Evolutionary conservation across 2,797 vertebrate genomes (phyloP), one percentile per base, ranked within the genome.

Genomic region (Pseudocheirus occidentalis): DNA sequence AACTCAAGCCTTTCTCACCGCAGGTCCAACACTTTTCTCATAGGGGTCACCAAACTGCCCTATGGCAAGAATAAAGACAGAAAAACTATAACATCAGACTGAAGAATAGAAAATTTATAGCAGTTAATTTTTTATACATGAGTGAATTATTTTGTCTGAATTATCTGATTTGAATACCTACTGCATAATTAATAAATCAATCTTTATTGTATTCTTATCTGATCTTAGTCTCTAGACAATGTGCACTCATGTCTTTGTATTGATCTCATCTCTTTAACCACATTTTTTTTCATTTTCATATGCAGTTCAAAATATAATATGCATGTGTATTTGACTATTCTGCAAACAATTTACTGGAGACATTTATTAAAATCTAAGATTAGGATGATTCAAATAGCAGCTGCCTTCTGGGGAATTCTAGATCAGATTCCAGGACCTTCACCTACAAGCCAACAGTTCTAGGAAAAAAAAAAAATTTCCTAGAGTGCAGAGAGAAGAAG

Each of bases 401-500:
- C 95, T 87, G 34, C 90, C 56, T 97, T 50, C 57, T 52, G 55
- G 94, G 55, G 87, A 87, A 92, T 93, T 95, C 96, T 95, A 52
- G 93, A 66, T 91, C 11, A 1, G 58, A 90, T 94, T 97, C 95
- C 95, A 95, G 91, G 94, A 57, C 92, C 94, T 95, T 97, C 94
- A 94, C 96, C 95, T 92, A 96, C 94, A 94, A 95, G 97, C 98
- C 97, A 97, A 91, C 95, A 58, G 94, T 2, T 16, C 40, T n/a
- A 93, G 96, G 96, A 97, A 97, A 97, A 96, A 97, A 97, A 96
- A 54, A 53, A 53, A 53, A 97, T 93, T 96, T 97, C 95, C 97
- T 90, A 94, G 91, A 95, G 94, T 92, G 6, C 89, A 81, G 94
- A 95, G 96, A 96, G 95, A 96, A 92, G 21, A 96, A 92, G 21